These are phyloP conservation scores for Phalanger gymnotis DNA, from an alignment of 2,797 vertebrate species.

Conservation along the genomic window DNA sequence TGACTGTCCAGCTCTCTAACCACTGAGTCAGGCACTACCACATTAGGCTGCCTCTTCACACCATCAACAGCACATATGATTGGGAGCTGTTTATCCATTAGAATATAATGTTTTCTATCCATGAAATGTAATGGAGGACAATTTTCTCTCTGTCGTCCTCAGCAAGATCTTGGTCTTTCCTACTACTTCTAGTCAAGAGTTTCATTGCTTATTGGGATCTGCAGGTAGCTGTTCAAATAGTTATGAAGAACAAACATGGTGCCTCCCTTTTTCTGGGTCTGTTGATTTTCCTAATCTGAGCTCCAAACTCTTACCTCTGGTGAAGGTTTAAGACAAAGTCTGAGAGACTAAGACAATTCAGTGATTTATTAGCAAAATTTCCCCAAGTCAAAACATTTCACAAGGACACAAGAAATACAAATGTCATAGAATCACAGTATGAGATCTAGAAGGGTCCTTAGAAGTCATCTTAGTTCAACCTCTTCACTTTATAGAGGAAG, in stretches of 20 bases:
- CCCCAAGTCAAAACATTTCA: not conserved
- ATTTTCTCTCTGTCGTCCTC: not conserved
- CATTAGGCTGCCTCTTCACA: not conserved
- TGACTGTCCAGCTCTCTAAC: not conserved
- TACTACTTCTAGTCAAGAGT: not conserved
- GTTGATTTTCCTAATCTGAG: not conserved
- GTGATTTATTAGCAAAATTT: not conserved
- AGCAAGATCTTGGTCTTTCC: not conserved
- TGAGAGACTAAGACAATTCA: not conserved
- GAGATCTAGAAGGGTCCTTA: not conserved
- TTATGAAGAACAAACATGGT: not conserved
- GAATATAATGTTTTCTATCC: not conserved
- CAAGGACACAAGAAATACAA: not conserved
- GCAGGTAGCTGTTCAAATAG: not conserved
- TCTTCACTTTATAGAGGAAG: not conserved
- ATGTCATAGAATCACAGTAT: not conserved
- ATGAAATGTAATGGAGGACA: not conserved
- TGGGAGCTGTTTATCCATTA: not conserved
- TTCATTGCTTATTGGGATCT: not conserved
- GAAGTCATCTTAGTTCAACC: not conserved
- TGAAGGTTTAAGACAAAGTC: not conserved
- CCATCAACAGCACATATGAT: not conserved
- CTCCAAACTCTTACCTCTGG: not conserved
- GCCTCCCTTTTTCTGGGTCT: slow-evolving; percentile 2
- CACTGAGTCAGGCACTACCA: too few species aligned